Evolutionary conservation across 2,113 vertebrate genomes (phyloP).

Genomic region (Engystomops pustulosus): DNA sequence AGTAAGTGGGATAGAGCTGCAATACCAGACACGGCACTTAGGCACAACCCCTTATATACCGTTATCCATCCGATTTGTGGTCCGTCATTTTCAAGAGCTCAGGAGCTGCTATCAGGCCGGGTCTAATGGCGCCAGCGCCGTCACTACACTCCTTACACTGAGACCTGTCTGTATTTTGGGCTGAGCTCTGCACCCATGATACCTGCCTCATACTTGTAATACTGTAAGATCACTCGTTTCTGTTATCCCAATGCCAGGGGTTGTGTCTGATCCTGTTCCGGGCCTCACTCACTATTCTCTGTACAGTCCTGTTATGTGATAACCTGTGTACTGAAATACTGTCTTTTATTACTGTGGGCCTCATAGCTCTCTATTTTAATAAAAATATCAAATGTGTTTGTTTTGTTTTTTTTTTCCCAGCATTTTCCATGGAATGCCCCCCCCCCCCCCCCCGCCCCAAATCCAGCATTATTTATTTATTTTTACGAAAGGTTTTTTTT

Average conservation of each 20-base stretch:
- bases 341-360: constrained; percentile 39
- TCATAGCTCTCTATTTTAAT: constrained; percentile 32
- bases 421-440: too few species aligned
- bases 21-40: not conserved
- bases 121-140: not conserved
- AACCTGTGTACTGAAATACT: constrained; percentile 31
- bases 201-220: not conserved
- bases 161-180: not conserved
- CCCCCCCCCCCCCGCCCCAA: too few species aligned
- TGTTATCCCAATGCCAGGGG: too few species aligned
- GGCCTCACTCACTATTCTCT: not conserved
- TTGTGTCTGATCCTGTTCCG: too few species aligned
- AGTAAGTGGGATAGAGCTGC: too few species aligned
- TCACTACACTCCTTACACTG: not conserved
- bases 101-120: not conserved
- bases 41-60: too few species aligned
- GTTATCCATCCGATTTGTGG: not conserved
- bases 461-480: too few species aligned
- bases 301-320: not conserved
- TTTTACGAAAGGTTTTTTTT: too few species aligned
- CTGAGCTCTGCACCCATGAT: not conserved
- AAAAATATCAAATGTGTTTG: constrained; percentile 24
- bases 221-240: too few species aligned
- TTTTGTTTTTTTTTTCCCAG: too few species aligned
- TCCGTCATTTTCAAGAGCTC: not conserved